phyloP scores from a whole-genome alignment of 2,797 vertebrate genomes.

The Anas bernieri region DNA sequence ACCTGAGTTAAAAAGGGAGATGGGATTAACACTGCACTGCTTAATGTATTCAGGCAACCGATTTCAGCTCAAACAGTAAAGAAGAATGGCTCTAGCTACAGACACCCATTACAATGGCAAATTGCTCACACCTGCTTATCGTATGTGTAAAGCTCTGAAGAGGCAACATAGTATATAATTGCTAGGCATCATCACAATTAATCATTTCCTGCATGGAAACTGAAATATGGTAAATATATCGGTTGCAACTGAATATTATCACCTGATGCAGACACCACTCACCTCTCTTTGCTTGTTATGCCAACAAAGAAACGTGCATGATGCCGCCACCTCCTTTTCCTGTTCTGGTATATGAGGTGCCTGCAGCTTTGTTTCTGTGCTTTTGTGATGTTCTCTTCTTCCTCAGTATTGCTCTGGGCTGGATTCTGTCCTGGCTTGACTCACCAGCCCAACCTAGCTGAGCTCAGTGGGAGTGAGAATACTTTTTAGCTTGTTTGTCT shows the following conservation, averaged over 20 bases:
- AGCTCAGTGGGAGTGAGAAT: not conserved
- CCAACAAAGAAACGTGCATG: not conserved
- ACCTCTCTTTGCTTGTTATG: not conserved
- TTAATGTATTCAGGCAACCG: constrained; percentile 27
- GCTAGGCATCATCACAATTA: constrained; percentile 44
- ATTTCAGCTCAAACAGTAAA: constrained; percentile 36
- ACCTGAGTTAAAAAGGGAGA: not conserved
- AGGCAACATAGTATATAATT: constrained; percentile 30
- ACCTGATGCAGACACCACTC: constrained; percentile 1
- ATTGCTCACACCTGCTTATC: constrained; percentile 64
- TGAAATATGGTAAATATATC: constrained; percentile 42
- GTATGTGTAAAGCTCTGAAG: not conserved
- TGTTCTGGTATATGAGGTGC: not conserved
- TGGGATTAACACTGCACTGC: not conserved
- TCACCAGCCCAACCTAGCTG: not conserved
- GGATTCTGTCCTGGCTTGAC: not conserved
- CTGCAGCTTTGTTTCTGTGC: not conserved
- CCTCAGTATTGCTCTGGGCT: not conserved
- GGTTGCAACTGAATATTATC: constrained; percentile 61
- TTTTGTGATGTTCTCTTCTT: not conserved
- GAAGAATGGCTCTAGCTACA: constrained; percentile 38
- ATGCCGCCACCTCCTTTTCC: not conserved
- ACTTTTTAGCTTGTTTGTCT: not conserved
- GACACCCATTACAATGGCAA: constrained; percentile 21
- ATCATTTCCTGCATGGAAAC: constrained; percentile 37